A percentile compares a stretch with the other conserved stretches of the same genome.
phyloP scores from a whole-genome alignment of 2,888 invertebrate genomes.

The Muscina levida region DNA sequence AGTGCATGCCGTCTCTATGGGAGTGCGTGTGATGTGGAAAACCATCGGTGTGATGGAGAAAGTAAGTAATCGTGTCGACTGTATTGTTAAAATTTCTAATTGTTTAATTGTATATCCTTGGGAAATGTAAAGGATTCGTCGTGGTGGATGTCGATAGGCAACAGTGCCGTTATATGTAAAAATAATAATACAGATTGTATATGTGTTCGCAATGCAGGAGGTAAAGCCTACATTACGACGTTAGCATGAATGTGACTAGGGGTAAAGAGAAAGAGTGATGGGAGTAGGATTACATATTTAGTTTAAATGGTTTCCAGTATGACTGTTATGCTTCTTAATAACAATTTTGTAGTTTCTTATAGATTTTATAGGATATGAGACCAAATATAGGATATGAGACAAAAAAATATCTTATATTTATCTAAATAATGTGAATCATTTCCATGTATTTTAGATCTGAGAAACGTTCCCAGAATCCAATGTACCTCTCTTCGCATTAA shows the following conservation, averaged over 20 bases:
- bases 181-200: constrained; percentile 48
- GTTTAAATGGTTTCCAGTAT: too few species aligned
- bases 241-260: constrained; percentile 31
- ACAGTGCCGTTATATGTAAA: constrained; percentile 45
- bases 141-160: constrained; percentile 28
- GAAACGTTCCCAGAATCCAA: too few species aligned
- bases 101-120: constrained; percentile 22
- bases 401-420: too few species aligned
- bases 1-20: constrained; percentile 44
- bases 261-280: constrained; percentile 13
- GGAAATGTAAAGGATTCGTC: constrained; percentile 19
- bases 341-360: too few species aligned
- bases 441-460: background rate
- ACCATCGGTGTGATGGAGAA: constrained; percentile 42
- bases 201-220: constrained; percentile 44
- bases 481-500: too few species aligned
- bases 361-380: too few species aligned
- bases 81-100: background rate
- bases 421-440: too few species aligned
- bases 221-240: too few species aligned
- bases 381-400: too few species aligned
- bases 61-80: constrained; percentile 28
- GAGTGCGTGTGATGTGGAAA: constrained; percentile 51
- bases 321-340: too few species aligned
- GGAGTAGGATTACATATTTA: too few species aligned